Evolutionary conservation across 2,888 invertebrate species (phyloP).

Genomic region (Linnaemya tessellans): DNA sequence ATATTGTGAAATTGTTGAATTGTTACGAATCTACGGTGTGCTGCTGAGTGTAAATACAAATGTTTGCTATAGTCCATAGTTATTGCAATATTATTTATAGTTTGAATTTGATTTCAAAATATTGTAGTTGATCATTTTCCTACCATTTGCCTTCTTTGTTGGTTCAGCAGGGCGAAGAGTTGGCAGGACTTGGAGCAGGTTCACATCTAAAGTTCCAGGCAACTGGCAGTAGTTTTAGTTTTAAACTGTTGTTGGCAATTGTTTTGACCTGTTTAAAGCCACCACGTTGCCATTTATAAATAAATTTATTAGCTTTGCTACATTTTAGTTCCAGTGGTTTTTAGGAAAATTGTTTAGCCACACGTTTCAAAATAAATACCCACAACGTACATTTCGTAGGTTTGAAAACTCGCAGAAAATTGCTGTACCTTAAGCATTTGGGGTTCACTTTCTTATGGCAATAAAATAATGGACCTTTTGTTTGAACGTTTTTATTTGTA

Average conservation of each 20-base stretch:
- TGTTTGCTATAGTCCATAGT: constrained; percentile 31
- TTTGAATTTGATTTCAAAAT: constrained; percentile 48
- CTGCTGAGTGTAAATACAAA: constrained; percentile 20
- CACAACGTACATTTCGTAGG: constrained; percentile 38
- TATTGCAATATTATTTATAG: constrained; percentile 37
- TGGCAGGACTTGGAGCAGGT: neutral
- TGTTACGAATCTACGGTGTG: constrained; percentile 20
- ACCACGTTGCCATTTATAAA: constrained; percentile 42
- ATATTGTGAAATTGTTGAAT: constrained; percentile 41
- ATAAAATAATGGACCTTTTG: constrained; percentile 39
- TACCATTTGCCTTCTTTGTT: neutral
- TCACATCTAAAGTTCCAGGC: constrained; percentile 18
- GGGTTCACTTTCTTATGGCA: constrained; percentile 1
- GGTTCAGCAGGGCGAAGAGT: neutral
- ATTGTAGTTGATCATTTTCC: constrained; percentile 24
- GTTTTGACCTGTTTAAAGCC: constrained; percentile 62
- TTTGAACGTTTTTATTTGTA: constrained; percentile 42
- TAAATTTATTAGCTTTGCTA: constrained; percentile 30
- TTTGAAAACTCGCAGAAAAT: constrained; percentile 36
- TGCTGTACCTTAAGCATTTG: constrained; percentile 5
- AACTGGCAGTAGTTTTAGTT: constrained; percentile 34
- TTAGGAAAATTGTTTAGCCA: constrained; percentile 36
- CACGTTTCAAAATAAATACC: constrained; percentile 36
- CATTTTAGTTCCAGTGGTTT: neutral
- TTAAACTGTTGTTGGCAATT: constrained; percentile 64